A percentile compares a stretch with the other conserved stretches of the same genome.
phyloP scores from a whole-genome alignment of 2,113 vertebrate genomes.

The Malurus elegans region DNA sequence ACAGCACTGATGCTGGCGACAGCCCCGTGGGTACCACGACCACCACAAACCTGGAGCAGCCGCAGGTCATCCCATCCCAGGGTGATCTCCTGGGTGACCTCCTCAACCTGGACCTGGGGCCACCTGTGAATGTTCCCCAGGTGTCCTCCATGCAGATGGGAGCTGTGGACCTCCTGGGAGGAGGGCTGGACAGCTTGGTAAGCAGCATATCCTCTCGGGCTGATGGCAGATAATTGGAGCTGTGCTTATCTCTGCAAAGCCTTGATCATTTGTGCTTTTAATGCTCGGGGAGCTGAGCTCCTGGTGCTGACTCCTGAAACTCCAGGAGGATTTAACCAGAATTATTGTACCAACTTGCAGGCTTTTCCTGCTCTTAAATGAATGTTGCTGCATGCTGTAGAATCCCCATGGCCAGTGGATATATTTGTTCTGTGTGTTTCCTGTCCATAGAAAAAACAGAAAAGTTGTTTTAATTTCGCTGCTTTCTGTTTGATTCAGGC shows the following conservation, averaged over 20 bases:
- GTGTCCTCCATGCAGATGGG: conserved; percentile 94
- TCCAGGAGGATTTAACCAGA: not conserved
- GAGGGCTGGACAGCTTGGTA: conserved; percentile 95
- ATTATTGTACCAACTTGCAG: not conserved
- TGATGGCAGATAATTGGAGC: not conserved
- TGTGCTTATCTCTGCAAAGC: conserved; percentile 35
- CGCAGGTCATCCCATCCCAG: conserved; percentile 91
- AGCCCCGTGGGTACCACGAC: conserved; percentile 86
- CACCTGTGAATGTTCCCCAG: conserved; percentile 91
- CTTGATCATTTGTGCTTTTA: not conserved
- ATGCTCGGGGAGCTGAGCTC: not conserved
- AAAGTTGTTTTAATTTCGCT: not conserved
- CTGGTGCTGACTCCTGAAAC: not conserved
- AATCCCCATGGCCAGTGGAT: not conserved
- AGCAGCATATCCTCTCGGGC: conserved; percentile 49
- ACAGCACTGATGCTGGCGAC: conserved; percentile 90
- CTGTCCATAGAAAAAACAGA: not conserved
- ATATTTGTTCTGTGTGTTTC: not conserved
- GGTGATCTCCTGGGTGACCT: conserved; percentile 95
- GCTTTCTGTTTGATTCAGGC: not conserved
- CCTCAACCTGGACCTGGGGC: conserved; percentile 92
- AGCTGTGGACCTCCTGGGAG: conserved; percentile 93
- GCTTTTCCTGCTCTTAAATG: not conserved
- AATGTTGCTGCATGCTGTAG: not conserved
- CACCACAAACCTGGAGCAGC: conserved; percentile 84